phyloP scores from a whole-genome alignment of 2,888 invertebrate genomes.

The Pristionchus entomophagus region DNA sequence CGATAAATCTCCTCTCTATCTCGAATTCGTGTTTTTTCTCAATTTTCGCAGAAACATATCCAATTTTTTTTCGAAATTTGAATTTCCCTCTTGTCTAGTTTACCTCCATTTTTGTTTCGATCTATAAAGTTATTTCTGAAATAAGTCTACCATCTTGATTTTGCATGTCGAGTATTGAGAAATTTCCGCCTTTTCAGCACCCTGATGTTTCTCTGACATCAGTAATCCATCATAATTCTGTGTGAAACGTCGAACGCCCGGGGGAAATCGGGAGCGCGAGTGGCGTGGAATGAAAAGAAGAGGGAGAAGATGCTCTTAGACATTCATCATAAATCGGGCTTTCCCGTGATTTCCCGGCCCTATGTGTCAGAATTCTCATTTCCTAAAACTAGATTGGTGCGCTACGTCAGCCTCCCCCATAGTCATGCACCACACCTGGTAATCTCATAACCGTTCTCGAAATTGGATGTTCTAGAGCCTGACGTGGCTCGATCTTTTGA shows the following conservation, averaged over 20 bases:
- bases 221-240: background rate
- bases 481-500: too few species aligned
- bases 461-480: too few species aligned
- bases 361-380: background rate
- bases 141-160: too few species aligned
- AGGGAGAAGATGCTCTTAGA: background rate
- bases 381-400: background rate
- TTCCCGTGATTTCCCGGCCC: background rate
- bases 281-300: background rate
- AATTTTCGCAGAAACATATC: too few species aligned
- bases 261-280: background rate
- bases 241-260: background rate
- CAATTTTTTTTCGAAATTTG: too few species aligned
- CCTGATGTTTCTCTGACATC: background rate
- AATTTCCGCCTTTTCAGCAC: background rate
- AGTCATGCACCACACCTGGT: too few species aligned
- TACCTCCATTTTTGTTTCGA: too few species aligned
- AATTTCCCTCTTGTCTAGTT: too few species aligned
- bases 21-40: background rate
- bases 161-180: background rate
- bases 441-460: too few species aligned
- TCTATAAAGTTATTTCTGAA: too few species aligned
- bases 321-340: slow-evolving; percentile 4
- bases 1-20: background rate
- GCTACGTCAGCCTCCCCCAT: background rate